Conservation (phyloP, 2,797 vertebrate species). For the Sebastes miniatus region DNA sequence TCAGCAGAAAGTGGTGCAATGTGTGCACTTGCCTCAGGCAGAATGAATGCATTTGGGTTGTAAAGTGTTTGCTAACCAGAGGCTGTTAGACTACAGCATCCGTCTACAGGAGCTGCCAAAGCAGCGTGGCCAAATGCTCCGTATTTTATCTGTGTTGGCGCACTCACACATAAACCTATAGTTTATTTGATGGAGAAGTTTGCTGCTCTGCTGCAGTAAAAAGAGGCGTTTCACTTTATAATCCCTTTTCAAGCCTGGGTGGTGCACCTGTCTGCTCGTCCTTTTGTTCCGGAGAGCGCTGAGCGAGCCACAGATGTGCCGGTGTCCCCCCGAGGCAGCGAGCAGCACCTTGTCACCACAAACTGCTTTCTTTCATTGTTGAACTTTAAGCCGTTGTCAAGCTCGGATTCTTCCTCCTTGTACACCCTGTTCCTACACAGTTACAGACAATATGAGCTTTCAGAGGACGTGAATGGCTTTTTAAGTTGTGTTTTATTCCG, state of each 20-base stretch:
- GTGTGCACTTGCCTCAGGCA: neutral
- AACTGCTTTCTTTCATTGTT: conserved; percentile 20
- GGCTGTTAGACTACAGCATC: neutral
- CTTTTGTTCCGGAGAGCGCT: conserved; percentile 6
- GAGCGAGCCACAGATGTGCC: conserved; percentile 13
- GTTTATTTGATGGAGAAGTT: neutral
- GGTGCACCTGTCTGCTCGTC: conserved; percentile 23
- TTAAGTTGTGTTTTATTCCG: neutral
- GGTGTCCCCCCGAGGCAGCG: neutral
- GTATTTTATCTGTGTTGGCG: neutral
- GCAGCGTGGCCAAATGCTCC: neutral
- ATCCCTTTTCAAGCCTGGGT: neutral
- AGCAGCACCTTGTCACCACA: conserved; percentile 25
- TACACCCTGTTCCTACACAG: neutral
- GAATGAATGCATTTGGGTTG: neutral
- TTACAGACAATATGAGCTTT: conserved; percentile 9
- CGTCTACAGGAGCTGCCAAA: neutral
- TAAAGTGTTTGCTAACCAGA: neutral
- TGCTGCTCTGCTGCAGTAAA: neutral
- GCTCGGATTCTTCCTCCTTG: conserved; percentile 10
- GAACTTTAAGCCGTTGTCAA: conserved; percentile 25
- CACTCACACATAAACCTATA: neutral
- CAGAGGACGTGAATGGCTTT: neutral
- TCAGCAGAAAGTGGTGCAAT: neutral
- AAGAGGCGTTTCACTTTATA: neutral